Evolutionary conservation across 1,140 invertebrate genomes (phyloP), one percentile per base, ranked within the genome.

Genomic region (Conopomorpha cramerella): DNA sequence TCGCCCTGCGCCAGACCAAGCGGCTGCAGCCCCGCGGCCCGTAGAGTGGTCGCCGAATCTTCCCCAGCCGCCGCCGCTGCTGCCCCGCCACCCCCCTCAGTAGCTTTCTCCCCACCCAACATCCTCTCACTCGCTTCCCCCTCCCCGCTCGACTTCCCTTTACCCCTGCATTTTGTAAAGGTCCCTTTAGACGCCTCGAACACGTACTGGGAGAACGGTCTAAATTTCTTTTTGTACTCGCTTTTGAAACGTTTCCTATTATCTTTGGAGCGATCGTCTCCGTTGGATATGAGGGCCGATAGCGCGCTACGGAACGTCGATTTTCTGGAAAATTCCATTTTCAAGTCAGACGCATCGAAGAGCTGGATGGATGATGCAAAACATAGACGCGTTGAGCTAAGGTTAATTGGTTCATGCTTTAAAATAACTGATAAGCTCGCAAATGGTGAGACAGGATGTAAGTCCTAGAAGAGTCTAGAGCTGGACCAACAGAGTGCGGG

Each of bases 141-240:
- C 55, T 38, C 43, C 37, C 38, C 59, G 55, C 40, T 51, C 55
- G 66, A 52, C 66, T 80, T 72, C 54, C 70, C 81, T 61, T 81
- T 81, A 36, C 65, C 71, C 67, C 79, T 81, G 57, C 78, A 79
- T 79, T 85, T 84, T 45, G 81, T 81, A 77, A 87, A 85, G 57
- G 83, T 83, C 52, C 89, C 88, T 78, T 88, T 86, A 68, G 81
- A 81, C 79, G 80, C 65, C 68, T 86, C 80, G 79, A 84, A 89
- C 63, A 89, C 84, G 77, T 89, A 88, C 51, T 90, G 85, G 50
- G 87, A 89, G 80, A 91, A 91, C 56, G 89, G 88, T 70, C 87
- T 83, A 81, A 87, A 89, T 77, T 87, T 86, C 78, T 88, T 86
- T 79, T 86, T 86, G 79, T 89, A 90, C 79, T 90, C 87, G 55